Percentiles rank a stretch among this genome's conserved stretches.
These are phyloP conservation scores for Drosophila parvula DNA, from an alignment of 1,140 invertebrate genomes.

Conservation along the genomic window DNA sequence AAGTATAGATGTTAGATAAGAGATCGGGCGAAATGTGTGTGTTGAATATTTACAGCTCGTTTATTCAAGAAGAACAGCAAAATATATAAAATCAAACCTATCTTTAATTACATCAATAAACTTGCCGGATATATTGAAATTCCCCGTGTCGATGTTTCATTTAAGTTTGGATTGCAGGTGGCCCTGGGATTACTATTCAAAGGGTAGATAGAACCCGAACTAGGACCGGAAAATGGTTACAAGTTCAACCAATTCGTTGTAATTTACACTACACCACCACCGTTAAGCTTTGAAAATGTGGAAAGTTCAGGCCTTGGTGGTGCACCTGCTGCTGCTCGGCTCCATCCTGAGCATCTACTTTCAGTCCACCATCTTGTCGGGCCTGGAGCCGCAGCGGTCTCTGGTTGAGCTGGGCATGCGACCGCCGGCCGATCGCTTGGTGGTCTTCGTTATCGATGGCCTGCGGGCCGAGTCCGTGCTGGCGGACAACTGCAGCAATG, in stretches of 20 bases:
- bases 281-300: slow-evolving; percentile 68
- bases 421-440: slow-evolving; percentile 90
- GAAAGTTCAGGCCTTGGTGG: slow-evolving; percentile 70
- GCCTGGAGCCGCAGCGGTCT: slow-evolving; percentile 84
- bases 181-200: background rate
- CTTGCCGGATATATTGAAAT: slow-evolving; percentile 69
- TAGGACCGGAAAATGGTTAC: background rate
- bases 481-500: slow-evolving; percentile 65
- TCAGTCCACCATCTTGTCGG: slow-evolving; percentile 86
- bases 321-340: slow-evolving; percentile 86
- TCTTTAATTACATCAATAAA: slow-evolving; percentile 81
- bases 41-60: slow-evolving; percentile 82
- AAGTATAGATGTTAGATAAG: slow-evolving; percentile 67
- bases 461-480: slow-evolving; percentile 92
- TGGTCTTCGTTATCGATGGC: slow-evolving; percentile 95
- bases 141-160: too few relatives aligned
- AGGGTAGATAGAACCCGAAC: background rate
- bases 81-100: slow-evolving; percentile 74
- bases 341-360: slow-evolving; percentile 88
- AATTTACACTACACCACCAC: background rate
- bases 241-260: background rate
- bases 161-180: background rate
- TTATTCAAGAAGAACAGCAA: slow-evolving; percentile 68
- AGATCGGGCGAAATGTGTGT: slow-evolving; percentile 66
- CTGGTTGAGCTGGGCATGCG: slow-evolving; percentile 69